A percentile compares a stretch with the other conserved stretches of the same genome.
Evolutionary conservation across 2,888 invertebrate genomes (phyloP).

Genomic region (Sussaba pulchella): DNA sequence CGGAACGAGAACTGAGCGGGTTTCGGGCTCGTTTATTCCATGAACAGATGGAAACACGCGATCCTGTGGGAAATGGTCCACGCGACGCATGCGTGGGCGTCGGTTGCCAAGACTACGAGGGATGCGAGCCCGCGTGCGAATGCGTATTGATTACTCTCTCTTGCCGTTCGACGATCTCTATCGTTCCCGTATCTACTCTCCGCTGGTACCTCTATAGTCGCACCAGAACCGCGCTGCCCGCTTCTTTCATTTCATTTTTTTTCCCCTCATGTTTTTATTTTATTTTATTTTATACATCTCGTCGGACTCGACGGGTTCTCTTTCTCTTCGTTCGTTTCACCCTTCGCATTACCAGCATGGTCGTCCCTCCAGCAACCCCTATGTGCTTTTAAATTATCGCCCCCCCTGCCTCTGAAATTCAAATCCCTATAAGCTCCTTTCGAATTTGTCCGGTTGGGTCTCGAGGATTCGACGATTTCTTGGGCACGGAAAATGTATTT

Average conservation of each 20-base stretch:
- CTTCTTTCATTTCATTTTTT: not conserved
- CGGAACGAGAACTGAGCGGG: slow-evolving; percentile 23
- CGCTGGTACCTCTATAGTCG: slow-evolving; percentile 34
- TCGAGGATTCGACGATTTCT: not conserved
- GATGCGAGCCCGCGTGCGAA: slow-evolving; percentile 79
- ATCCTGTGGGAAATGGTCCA: slow-evolving; percentile 51
- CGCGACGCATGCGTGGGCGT: slow-evolving; percentile 70
- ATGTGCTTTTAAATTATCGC: slow-evolving; percentile 47
- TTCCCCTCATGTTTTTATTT: too few species aligned
- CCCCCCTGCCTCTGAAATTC: slow-evolving; percentile 58
- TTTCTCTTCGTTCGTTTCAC: slow-evolving; percentile 26
- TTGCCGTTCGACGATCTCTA: slow-evolving; percentile 76
- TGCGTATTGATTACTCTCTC: slow-evolving; percentile 81
- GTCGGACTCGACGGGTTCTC: slow-evolving; percentile 1
- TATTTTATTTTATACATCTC: slow-evolving; percentile 36
- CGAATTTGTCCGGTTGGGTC: slow-evolving; percentile 43
- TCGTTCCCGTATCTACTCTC: slow-evolving; percentile 72
- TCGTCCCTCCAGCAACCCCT: slow-evolving; percentile 6
- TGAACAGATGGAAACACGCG: slow-evolving; percentile 52
- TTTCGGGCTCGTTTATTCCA: slow-evolving; percentile 22
- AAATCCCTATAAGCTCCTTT: slow-evolving; percentile 66
- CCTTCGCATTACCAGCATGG: slow-evolving; percentile 24
- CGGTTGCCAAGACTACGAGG: slow-evolving; percentile 76
- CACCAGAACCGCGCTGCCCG: slow-evolving; percentile 28
- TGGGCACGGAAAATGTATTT: not conserved